These are phyloP conservation scores for Serrognathus titanus DNA, from an alignment of 2,888 invertebrate species.

Conservation along the genomic window DNA sequence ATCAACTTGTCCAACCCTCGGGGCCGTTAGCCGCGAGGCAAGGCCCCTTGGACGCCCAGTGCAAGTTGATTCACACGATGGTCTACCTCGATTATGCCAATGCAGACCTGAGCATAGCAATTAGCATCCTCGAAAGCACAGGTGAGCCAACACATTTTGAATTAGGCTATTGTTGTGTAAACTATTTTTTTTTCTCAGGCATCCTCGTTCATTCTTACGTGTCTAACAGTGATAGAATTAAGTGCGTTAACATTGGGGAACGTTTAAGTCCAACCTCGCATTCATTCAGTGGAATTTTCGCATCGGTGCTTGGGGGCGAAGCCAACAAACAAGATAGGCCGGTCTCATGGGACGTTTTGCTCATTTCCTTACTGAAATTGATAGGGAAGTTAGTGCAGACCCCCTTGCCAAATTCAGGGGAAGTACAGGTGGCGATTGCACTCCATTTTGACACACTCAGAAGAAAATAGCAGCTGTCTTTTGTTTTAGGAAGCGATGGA, in stretches of 20 bases:
- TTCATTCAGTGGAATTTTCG: constrained; percentile 70
- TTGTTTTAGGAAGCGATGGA: constrained; percentile 45
- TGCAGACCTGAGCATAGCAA: constrained; percentile 67
- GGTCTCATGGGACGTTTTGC: constrained; percentile 68
- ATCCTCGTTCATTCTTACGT: constrained; percentile 55
- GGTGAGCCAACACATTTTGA: constrained; percentile 51
- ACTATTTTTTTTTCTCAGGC: constrained; percentile 36
- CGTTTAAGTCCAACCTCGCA: constrained; percentile 53
- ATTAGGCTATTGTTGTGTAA: not conserved
- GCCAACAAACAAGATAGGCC: constrained; percentile 60
- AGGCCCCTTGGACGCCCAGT: constrained; percentile 73
- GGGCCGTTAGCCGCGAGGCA: constrained; percentile 62
- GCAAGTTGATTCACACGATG: constrained; percentile 65
- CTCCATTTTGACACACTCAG: too few relatives aligned
- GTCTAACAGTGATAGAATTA: constrained; percentile 54
- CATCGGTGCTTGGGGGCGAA: constrained; percentile 66
- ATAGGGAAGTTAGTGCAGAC: constrained; percentile 59
- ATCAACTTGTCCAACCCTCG: constrained; percentile 65
- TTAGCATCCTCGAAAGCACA: constrained; percentile 71
- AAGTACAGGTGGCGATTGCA: constrained; percentile 36
- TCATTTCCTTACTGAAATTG: constrained; percentile 69
- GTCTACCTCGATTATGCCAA: constrained; percentile 64
- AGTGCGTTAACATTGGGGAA: constrained; percentile 55
- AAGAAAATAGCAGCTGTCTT: not conserved
- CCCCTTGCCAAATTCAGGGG: constrained; percentile 54